Evolutionary conservation across 2,888 invertebrate species (phyloP), one percentile per base, ranked within the genome.

Genomic region (Drosophila tanythrix): DNA sequence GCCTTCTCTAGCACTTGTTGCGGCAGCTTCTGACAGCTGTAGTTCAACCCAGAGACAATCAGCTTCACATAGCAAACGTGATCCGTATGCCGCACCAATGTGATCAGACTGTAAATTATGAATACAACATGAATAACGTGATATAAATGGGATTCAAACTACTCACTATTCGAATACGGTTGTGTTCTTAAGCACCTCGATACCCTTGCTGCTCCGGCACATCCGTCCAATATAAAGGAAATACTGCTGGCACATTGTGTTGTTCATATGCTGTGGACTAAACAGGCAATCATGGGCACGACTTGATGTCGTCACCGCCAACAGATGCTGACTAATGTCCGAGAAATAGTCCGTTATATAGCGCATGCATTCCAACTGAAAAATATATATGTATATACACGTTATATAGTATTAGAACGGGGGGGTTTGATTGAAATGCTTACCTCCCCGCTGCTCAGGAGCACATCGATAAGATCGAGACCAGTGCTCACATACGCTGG

Each of bases 1-100:
- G 91, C 93, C 74, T 91, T 94, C 91, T 92, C 95, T 92, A 89
- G 78, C 72, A 96, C 95, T 82, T 95, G 95, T 35, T 97, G 94
- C n/a, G 87, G 87, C 55, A 67, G 38, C 15, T 96, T 95, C 85
- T 94, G 95, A 59, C 95, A 94, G 4, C 96, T 95, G 92, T 99
- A 99, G 93, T 99, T 98, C 83, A 99, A 94, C 78, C 97, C 97
- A 7, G 99, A 98, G 71, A 98, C 95, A 63, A 98, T 97, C 71
- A 99, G 94, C 93, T 99, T 99, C 1, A 98, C 96, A 92, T 99
- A 99, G 91, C 97, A 97, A 87, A 98, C 97, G 92, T 98, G 97
- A 88, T 96, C 96, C 5, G 97, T 97, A 55, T 95, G 95, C 13
- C 96, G 95, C 2, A 98, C 97, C 81, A 98, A 94, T 87, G 97